Base-by-base conservation (phyloP, 2,888 invertebrate genomes). In the Blera fallax region DNA sequence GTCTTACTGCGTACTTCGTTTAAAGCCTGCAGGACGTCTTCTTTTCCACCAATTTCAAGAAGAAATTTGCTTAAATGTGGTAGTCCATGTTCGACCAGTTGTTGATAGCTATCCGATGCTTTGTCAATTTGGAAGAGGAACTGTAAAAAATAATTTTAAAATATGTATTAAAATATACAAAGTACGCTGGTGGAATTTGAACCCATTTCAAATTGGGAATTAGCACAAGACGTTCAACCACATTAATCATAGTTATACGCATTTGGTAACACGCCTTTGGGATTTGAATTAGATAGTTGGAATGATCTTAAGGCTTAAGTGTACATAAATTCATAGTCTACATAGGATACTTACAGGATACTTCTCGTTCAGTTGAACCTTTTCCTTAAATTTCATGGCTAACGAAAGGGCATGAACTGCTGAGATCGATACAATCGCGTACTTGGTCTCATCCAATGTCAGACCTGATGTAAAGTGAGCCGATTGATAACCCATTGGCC, bases 51-150 rank as follows among this genome's bases (percentile, higher is more conserved):
- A 60, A 95, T 93, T 54, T 94, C 94, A 88, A 95, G 94, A 54
- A 96, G 91, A 90, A 96, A 96, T 73, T 94, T 94, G 85, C 95
- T 94, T 24, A 96, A 93, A 89, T 96, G 96, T 0, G 96, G 96
- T 18, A 96, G 92, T 1, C 96, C 96, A 78, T 96, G 93, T 89
- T 96, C 95, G 3, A 96, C 95, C 27, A 96, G 93, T 79, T 96
- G 95, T 87, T 96, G 95, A 89, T 96, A 96, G 3, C 96, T 96
- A 87, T 96, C 96, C 0, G 96, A 96, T 0, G 96, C 96, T 89
- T 95, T 93, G 48, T 95, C 95, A 40, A 96, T 96, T 88, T 96
- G 96, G 89, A 96, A 96, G 14, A 96, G 93, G 90, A 96, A 96
- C 14, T 90, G 56, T 48, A 81, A 69, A 29, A 81, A 69, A 29